Conservation (phyloP, 2,888 invertebrate species). For the Brachyptera risi region DNA sequence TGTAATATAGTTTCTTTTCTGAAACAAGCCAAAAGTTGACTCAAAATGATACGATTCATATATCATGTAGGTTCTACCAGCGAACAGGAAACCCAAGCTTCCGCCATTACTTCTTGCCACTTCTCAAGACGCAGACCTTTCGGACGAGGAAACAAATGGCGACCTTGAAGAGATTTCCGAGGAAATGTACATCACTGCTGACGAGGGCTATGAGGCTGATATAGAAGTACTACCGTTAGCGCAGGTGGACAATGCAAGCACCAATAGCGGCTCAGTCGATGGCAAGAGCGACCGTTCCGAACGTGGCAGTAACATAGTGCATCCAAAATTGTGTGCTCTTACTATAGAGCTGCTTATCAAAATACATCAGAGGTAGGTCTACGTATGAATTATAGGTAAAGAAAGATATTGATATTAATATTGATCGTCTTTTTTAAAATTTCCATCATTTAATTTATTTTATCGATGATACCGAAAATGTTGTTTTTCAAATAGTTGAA, state of each 20-base stretch:
- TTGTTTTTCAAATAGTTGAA: too few species aligned
- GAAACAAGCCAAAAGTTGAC: too few species aligned
- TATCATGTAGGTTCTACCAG: not conserved
- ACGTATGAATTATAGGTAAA: too few species aligned
- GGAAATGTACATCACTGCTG: constrained; percentile 49
- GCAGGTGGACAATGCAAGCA: constrained; percentile 36
- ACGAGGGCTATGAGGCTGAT: constrained; percentile 64
- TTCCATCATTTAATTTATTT: too few species aligned
- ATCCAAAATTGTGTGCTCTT: constrained; percentile 57
- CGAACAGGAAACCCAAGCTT: not conserved
- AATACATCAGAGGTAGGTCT: constrained; percentile 21
- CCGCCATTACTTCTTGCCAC: not conserved
- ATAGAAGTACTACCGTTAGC: constrained; percentile 46
- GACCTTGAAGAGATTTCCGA: constrained; percentile 30
- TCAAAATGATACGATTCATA: too few species aligned
- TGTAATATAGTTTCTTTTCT: too few species aligned
- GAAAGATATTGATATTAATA: too few species aligned
- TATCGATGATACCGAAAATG: too few species aligned
- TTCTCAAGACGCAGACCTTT: constrained; percentile 40
- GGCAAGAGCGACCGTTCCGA: constrained; percentile 38
- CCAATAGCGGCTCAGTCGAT: constrained; percentile 38
- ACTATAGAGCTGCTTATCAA: constrained; percentile 48
- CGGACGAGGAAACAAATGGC: constrained; percentile 22
- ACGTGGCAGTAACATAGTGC: constrained; percentile 44
- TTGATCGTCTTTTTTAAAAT: too few species aligned